Base-by-base conservation (phyloP, 2,888 invertebrate genomes). In the Boloria euphrosyne region DNA sequence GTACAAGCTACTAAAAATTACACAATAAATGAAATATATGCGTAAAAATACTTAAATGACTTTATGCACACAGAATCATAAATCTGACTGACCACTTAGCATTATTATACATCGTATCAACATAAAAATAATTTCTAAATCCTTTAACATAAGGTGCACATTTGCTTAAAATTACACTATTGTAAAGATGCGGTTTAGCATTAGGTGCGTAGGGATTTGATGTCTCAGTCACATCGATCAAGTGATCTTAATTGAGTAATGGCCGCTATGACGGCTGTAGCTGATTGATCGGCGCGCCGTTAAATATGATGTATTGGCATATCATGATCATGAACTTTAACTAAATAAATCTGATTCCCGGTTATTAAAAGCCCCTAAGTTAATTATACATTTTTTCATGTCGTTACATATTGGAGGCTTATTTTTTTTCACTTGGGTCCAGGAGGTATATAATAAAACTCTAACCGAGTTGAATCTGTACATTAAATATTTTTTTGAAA, bases 231-330 rank as follows among this genome's bases (percentile, higher is more conserved):
- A 71, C 78, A 85, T 86, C 85, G 78, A 84, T 86, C 86, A 85
- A 71, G 69, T 70, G 67, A 66, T 75, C 76, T 79, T 86, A 86
- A 87, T 86, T 84, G 86, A 85, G 85, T 87, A 87, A 87, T 86
- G 86, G 85, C 76, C 75, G 72, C 72, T 74, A 70, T 71, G 83
- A 80, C 83, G 77, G 71, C 74, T 63, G 67, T 71, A 65, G 44
- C 77, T 83, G 84, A 82, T 83, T 82, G 86, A 87, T 86, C 82
- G 80, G 65, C 63, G 71, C 65, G 47, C 65, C 71, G 75, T 80
- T 78, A 76, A 81, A 85, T 79, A 81, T 85, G 84, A 85, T 80
- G 80, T 77, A 85, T 85, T 71, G 76, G 66, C 68, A 68, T 68
- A 69, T 69, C 66, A 69, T 69, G 67, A 66, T 70, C 62, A 68